Percentiles rank a stretch among this genome's conserved stretches.
phyloP scores from a whole-genome alignment of 2,888 invertebrate genomes.

The Troilus luridus region DNA sequence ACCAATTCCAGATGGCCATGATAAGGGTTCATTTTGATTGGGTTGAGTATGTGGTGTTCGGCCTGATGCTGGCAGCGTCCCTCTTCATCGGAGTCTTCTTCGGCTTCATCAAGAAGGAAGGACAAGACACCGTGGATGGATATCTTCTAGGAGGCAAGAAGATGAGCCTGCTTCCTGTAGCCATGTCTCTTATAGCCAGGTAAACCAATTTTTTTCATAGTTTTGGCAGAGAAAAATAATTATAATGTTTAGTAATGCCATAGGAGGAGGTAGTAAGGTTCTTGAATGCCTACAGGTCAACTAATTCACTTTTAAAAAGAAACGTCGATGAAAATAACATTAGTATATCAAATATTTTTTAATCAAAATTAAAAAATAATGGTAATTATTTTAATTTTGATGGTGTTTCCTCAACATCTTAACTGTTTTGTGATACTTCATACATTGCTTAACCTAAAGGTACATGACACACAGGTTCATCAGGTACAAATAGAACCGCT shows the following conservation, averaged over 20 bases:
- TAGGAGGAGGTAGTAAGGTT: no score
- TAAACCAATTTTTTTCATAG: not conserved
- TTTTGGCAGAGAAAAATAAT: not conserved
- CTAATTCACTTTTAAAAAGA: no score
- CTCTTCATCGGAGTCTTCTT: slow-evolving; percentile 8
- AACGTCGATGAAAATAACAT: no score
- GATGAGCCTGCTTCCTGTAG: slow-evolving; percentile 42
- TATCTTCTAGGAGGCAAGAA: slow-evolving; percentile 54
- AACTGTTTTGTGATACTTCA: no score
- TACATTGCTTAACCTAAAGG: no score
- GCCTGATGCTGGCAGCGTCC: slow-evolving; percentile 8
- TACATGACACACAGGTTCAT: no score
- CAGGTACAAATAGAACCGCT: no score
- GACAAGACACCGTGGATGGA: slow-evolving; percentile 43
- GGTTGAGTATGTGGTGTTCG: slow-evolving; percentile 30
- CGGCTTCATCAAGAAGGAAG: slow-evolving; percentile 43
- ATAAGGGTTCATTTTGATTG: not conserved
- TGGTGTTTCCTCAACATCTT: no score
- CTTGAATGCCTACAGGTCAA: no score
- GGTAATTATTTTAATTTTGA: no score
- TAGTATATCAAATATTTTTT: no score
- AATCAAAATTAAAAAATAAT: no score
- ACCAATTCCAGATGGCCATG: slow-evolving; percentile 20
- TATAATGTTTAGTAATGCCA: not conserved
- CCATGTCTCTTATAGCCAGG: slow-evolving; percentile 56